phyloP scores from a whole-genome alignment of 2,113 vertebrate species.

The Haemorhous mexicanus region DNA sequence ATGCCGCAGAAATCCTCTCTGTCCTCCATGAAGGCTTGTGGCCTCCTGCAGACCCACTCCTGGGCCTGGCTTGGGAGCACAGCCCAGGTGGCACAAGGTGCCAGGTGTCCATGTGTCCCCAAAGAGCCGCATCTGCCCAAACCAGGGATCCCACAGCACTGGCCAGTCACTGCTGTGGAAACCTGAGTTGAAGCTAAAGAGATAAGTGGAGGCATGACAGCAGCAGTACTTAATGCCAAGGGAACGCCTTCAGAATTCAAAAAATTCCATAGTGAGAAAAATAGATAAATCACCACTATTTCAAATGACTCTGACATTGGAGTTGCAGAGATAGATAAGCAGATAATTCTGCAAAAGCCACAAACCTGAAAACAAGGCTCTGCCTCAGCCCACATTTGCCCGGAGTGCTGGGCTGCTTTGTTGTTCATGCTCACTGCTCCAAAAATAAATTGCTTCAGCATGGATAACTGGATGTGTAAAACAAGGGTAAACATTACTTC shows the following conservation, averaged over 20 bases:
- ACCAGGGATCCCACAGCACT: neutral
- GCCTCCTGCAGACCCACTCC: neutral
- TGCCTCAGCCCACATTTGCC: neutral
- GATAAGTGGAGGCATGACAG: neutral
- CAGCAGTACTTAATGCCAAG: neutral
- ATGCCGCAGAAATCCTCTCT: neutral
- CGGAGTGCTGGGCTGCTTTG: neutral
- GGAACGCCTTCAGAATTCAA: neutral
- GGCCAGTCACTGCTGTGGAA: accelerated
- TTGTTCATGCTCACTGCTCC: neutral
- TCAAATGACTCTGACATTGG: neutral
- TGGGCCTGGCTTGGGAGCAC: accelerated
- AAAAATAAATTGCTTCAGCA: neutral
- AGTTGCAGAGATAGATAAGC: neutral
- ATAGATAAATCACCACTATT: neutral
- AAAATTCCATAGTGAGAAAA: neutral
- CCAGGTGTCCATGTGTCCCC: accelerated
- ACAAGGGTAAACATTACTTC: neutral
- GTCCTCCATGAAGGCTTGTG: neutral
- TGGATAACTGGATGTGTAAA: accelerated
- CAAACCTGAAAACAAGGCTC: neutral
- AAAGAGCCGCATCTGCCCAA: neutral
- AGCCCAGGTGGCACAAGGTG: neutral
- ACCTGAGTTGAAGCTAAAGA: neutral
- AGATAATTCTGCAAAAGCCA: neutral